A percentile compares a stretch with the other conserved stretches of the same genome.
These are phyloP conservation scores for Cyclargus thomasi DNA, from an alignment of 1,140 invertebrate species.

Conservation along the genomic window DNA sequence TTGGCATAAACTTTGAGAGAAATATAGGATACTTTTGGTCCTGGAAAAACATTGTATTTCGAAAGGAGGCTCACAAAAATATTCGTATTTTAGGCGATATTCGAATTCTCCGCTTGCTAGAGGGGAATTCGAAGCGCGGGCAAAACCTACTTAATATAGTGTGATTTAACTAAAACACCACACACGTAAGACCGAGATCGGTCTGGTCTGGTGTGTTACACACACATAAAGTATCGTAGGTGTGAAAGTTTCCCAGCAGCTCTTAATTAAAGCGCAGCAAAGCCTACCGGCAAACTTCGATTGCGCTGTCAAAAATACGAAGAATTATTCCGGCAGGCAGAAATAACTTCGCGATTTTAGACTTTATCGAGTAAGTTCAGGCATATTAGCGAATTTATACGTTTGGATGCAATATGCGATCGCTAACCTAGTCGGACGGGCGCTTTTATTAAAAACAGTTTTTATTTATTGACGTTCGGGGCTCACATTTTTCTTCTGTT, in stretches of 20 bases:
- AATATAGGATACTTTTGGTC: too few species aligned
- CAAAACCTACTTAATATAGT: too few species aligned
- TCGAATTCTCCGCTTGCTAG: too few species aligned
- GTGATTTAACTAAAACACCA: too few species aligned
- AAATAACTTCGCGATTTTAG: slow-evolving; percentile 72
- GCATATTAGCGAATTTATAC: slow-evolving; percentile 72
- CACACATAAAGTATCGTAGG: slow-evolving; percentile 14
- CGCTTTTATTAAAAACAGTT: slow-evolving; percentile 71
- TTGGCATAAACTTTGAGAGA: too few species aligned
- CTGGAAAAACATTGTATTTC: too few species aligned
- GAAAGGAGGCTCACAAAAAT: too few species aligned
- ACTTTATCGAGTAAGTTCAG: slow-evolving; percentile 70
- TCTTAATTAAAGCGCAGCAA: slow-evolving; percentile 68
- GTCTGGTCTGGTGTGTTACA: neutral
- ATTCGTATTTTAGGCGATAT: too few species aligned
- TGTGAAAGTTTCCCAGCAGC: slow-evolving; percentile 22
- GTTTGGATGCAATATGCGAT: slow-evolving; percentile 66
- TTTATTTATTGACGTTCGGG: slow-evolving; percentile 69
- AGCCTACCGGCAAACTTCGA: slow-evolving; percentile 69
- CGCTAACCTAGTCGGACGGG: slow-evolving; percentile 52
- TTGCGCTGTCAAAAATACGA: slow-evolving; percentile 74
- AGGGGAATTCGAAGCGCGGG: too few species aligned
- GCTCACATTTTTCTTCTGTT: slow-evolving; percentile 28
- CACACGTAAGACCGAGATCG: too few species aligned
- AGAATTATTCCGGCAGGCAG: slow-evolving; percentile 67